phyloP scores from a whole-genome alignment of 2,888 invertebrate species.

The Gymnosoma rotundatum region DNA sequence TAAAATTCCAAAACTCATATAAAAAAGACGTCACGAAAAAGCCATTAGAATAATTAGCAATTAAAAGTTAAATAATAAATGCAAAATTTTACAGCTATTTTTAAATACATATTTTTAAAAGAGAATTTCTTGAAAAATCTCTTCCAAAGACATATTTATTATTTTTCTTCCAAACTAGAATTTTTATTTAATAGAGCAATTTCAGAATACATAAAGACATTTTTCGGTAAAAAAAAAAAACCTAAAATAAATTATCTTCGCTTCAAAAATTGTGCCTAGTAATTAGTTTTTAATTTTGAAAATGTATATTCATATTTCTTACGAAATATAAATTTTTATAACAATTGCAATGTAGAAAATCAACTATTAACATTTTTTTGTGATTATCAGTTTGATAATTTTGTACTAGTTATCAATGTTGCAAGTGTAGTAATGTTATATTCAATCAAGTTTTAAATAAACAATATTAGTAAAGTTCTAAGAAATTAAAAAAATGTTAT shows the following conservation, averaged over 20 bases:
- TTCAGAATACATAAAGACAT: not conserved
- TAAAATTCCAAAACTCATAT: not conserved
- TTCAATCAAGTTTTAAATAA: not conserved
- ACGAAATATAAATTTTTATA: constrained; percentile 9
- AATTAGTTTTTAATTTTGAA: constrained; percentile 21
- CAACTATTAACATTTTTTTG: not conserved
- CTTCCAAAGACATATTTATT: no score
- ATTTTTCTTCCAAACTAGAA: no score
- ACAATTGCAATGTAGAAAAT: constrained; percentile 1
- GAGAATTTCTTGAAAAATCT: no score
- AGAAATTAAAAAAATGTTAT: not conserved
- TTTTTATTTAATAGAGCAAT: no score
- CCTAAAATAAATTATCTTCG: constrained; percentile 18
- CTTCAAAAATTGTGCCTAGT: constrained; percentile 64
- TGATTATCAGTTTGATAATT: not conserved
- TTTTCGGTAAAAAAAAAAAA: not conserved
- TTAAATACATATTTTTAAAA: not conserved
- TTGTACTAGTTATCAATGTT: not conserved
- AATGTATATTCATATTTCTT: constrained; percentile 23
- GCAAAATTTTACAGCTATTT: not conserved
- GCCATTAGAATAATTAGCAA: no score
- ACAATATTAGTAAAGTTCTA: not conserved
- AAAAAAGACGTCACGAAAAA: no score
- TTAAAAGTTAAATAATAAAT: no score
- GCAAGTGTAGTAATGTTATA: not conserved